Evolutionary conservation across 1,140 invertebrate genomes (phyloP).

Genomic region (Agrypnia vestita): DNA sequence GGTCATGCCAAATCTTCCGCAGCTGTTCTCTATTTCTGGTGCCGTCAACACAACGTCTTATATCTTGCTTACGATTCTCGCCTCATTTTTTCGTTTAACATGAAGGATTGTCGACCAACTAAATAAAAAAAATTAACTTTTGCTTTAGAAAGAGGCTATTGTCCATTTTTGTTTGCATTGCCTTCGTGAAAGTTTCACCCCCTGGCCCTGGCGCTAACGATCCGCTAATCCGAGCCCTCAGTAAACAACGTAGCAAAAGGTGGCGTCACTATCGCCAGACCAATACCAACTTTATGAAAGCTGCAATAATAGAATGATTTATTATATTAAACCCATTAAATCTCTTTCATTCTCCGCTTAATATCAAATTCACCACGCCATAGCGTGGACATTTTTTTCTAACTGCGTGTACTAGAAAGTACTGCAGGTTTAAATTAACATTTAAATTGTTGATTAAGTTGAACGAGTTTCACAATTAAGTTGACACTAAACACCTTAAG

Average conservation of each 20-base stretch:
- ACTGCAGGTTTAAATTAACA: constrained; percentile 27
- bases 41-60: too few species aligned
- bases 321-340: neutral
- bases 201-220: neutral
- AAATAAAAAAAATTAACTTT: too few species aligned
- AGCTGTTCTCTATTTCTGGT: too few species aligned
- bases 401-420: neutral
- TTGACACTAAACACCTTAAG: constrained; percentile 16
- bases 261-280: neutral
- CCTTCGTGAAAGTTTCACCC: too few species aligned
- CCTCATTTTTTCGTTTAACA: too few species aligned
- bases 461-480: neutral
- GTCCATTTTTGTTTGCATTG: too few species aligned
- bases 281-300: neutral
- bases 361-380: constrained; percentile 9
- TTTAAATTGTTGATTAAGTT: constrained; percentile 25
- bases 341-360: neutral
- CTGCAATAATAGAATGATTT: constrained; percentile 8
- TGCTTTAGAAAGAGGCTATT: too few species aligned
- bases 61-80: too few species aligned
- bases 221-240: neutral
- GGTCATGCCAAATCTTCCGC: too few species aligned
- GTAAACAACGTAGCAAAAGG: neutral
- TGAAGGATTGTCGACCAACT: too few species aligned
- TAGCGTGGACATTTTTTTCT: constrained; percentile 14